Conservation (phyloP, 1,140 invertebrate genomes). For the Ceratina australensis region DNA sequence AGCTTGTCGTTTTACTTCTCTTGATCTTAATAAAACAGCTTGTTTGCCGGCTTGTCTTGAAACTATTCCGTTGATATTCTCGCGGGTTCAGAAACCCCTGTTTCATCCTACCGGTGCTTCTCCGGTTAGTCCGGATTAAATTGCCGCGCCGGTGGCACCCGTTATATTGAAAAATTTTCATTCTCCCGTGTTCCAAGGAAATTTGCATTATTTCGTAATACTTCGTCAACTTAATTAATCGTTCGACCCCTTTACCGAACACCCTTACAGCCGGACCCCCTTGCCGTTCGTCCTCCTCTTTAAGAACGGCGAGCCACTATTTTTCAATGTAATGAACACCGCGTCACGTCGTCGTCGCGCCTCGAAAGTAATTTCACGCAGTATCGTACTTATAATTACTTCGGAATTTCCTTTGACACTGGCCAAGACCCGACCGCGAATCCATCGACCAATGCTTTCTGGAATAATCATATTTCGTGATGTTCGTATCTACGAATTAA, state of each 20-base stretch:
- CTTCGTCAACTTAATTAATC: constrained; percentile 45
- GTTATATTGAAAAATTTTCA: constrained; percentile 45
- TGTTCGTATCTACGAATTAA: no score
- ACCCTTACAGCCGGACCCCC: not conserved
- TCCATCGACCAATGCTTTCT: no score
- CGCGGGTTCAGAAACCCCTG: not conserved
- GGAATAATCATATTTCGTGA: no score
- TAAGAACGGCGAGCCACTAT: no score
- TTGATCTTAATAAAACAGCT: constrained; percentile 4
- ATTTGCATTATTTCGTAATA: constrained; percentile 47
- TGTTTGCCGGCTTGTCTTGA: not conserved
- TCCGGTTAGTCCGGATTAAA: constrained; percentile 21
- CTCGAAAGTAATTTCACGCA: no score
- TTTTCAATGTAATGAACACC: no score
- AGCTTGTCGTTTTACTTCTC: not conserved
- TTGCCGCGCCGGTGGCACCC: not conserved
- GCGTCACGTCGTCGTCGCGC: no score
- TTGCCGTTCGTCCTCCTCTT: no score
- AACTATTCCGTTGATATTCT: constrained; percentile 15
- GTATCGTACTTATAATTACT: no score
- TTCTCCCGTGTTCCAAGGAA: not conserved
- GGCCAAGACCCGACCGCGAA: no score
- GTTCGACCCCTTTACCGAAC: not conserved
- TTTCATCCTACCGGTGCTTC: constrained; percentile 1
- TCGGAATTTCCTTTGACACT: no score